Base-by-base conservation (phyloP, 2,113 vertebrate species). In the Anser cygnoides region DNA sequence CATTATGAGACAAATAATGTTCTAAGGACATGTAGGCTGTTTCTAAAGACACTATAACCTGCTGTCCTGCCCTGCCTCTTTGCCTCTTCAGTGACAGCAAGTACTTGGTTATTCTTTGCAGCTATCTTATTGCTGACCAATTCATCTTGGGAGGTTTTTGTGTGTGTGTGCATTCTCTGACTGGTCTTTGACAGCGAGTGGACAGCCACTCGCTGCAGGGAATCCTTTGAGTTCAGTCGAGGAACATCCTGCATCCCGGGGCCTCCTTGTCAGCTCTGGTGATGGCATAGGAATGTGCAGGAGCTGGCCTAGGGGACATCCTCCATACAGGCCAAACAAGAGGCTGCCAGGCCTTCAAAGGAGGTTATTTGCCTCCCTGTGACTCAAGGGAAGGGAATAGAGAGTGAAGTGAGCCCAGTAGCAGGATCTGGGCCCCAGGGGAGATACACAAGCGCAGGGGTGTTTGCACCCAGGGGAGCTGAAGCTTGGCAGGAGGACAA, bases 151-250 rank as follows among this genome's bases (percentile, higher is more conserved):
- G 65, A 37, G 66, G 49, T 43, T 68, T 89, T 41, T 14, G 10
- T 57, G 35, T 21, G 35, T 21, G 9, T 57, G 71, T 75, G 10
- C 31, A 87, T 94, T 88, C 54, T 72, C 65, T 79, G 33, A 26
- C 21, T 41, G 21, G 12, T 61, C 55, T 70, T 84, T 31, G 73
- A 81, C 26, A 77, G 59, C 35, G 73, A 35, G 65, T 10, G 37
- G 35, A 28, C 9, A 7, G 13, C 14, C 29, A 50, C 28, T 5
- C 13, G 23, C 39, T 68, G 58, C 44, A 57, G 39, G 11, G 19
- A 84, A 21, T 29, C 59, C 49, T 43, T 0, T 0, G 6, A 61
- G 14, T 16, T 39, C 83, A 70, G 22, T 14, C 0, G 0, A 89
- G 57, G 37, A 93, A 33, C 21, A 26, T 1, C 3, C 33, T 65